A percentile compares a stretch with the other conserved stretches of the same genome.
Conservation (phyloP, 2,888 invertebrate genomes). For the Sminthurides aquaticus region DNA sequence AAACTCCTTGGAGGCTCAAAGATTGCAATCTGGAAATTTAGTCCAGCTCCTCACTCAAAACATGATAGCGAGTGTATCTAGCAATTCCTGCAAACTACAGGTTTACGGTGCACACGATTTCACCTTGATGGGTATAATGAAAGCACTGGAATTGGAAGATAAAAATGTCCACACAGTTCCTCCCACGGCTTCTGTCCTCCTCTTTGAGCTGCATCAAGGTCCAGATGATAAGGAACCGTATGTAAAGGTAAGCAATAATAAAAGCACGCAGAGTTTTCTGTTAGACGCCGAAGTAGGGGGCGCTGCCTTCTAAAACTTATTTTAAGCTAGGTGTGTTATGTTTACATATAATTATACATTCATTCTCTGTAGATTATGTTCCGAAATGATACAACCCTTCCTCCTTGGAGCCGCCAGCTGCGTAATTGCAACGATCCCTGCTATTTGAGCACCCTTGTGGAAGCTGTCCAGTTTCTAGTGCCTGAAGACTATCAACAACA, state of each 20-base stretch:
- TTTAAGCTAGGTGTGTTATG: background rate
- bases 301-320: too few relatives aligned
- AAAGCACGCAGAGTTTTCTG: background rate
- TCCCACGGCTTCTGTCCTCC: background rate
- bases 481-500: background rate
- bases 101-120: slow-evolving; percentile 3
- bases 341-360: background rate
- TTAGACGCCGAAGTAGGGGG: too few relatives aligned
- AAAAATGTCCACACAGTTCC: background rate
- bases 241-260: background rate
- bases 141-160: background rate
- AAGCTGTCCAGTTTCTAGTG: background rate
- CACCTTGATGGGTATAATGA: background rate
- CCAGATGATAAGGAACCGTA: background rate
- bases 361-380: background rate
- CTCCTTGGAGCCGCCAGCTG: background rate
- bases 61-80: background rate
- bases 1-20: background rate
- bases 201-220: background rate
- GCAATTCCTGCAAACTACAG: background rate
- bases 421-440: background rate
- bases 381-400: background rate
- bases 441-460: background rate
- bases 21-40: background rate
- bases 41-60: background rate